Evolutionary conservation across 2,797 vertebrate species (phyloP), one percentile per base, ranked within the genome.

Genomic region (Chaetodon trifasciatus): DNA sequence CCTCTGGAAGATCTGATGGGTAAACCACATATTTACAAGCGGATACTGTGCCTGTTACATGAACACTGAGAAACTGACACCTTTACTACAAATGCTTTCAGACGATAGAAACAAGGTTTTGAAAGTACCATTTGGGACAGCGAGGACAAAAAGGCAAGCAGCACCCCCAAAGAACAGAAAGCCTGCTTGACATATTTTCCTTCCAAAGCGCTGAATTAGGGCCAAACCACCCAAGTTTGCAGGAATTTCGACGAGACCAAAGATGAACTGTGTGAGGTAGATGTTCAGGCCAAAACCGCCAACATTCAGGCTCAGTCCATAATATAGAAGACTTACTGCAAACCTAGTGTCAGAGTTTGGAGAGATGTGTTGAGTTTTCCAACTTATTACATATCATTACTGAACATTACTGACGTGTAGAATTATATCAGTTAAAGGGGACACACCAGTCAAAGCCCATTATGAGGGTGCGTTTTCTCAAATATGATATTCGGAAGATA

Each of bases 251-350:
- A 94, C 95, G 0, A 90, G 61, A 61, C 96, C 96, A 8, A 97
- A 97, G 0, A 97, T 88, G 1, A 97, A 86, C 85, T 97, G 96
- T 0, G 96, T 97, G 91, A 97, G 89, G 88, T 97, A 97, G 91
- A 97, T 94, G 86, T 97, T 90, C 91, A 96, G 74, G 35, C 97
- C 97, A 46, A 97, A 97, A 80, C 89, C 93, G 0, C 95, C 95
- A 35, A 97, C 95, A 0, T 96, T 96, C 64, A 97, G 85, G 72
- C 96, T 91, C 78, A 98, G 76, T 2, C 96, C 96, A 0, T 95
- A 97, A 86, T 96, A 97, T 4, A 94, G 94, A 65, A 97, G 63
- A 58, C 94, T 95, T 76, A 94, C 93, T 73, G 92, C 94, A 91
- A 97, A 97, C 96, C 97, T 97, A 74, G 16, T 11, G 12, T 32